Base-by-base conservation (phyloP, 2,888 invertebrate genomes). In the Plebejus melissa region DNA sequence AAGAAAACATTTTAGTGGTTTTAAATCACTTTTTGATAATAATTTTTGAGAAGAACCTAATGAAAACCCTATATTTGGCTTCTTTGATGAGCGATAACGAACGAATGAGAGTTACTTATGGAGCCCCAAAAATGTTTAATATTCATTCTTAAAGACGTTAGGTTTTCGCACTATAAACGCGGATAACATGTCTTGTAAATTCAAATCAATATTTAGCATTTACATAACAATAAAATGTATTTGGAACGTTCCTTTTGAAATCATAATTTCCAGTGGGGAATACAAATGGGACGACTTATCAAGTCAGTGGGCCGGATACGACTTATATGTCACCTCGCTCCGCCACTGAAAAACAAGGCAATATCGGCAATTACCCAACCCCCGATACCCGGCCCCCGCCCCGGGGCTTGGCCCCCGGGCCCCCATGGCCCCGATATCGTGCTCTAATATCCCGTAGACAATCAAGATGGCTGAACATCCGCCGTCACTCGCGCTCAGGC, bases 381-480 rank as follows among this genome's bases (percentile, higher is more conserved):
- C 65, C 32, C 13, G 28, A 3, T 1, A 11, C 79, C 80, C 77
- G 76, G 79, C 80, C 82, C 79, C 78, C 78, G 2, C 38, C 38
- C 38, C 7, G 38, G 6, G 6, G 38, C 38, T 6, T 80, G 80
- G 82, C 83, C 80, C 80, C 82, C 84, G 83, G 84, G 84, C 84
- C 85, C 84, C 84, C 82, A 86, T 80, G 82, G 81, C 87, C 88
- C 9, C 22, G 22, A 70, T 70, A 38, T 41, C 69, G 80, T 80
- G 81, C 82, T 80, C 82, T 84, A 83, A 85, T 84, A 85, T 85
- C 83, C 84, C 82, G 86, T 80, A 82, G 81, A 87, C 88, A 90
- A 90, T 88, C 91, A 89, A 91, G 88, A 89, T 90, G 89, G 90
- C 87, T 80, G 84, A 81, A 84, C 86, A 83, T 90, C 90, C 90